phyloP scores from a whole-genome alignment of 2,888 invertebrate genomes.

The Odontocerum albicorne region DNA sequence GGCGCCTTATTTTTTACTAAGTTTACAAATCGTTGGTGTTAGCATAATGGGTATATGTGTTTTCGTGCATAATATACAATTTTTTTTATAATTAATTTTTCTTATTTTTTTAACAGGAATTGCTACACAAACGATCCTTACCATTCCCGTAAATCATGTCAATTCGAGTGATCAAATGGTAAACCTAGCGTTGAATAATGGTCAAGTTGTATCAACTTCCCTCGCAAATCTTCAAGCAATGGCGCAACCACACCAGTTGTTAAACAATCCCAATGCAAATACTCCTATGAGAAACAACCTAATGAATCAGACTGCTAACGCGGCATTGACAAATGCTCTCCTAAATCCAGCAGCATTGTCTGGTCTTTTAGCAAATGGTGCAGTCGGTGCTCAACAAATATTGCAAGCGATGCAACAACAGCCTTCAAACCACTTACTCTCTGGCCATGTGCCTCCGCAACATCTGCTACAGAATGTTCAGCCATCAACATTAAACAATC shows the following conservation, averaged over 20 bases:
- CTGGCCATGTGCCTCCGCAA: constrained; percentile 44
- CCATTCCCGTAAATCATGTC: constrained; percentile 91
- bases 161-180: constrained; percentile 76
- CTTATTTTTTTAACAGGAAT: constrained; percentile 65
- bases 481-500: constrained; percentile 26
- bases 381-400: constrained; percentile 71
- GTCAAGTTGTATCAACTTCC: constrained; percentile 83
- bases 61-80: too few species aligned
- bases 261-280: constrained; percentile 58
- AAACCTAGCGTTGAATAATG: constrained; percentile 80
- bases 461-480: constrained; percentile 56
- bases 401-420: constrained; percentile 75
- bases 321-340: constrained; percentile 67
- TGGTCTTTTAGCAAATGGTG: constrained; percentile 72
- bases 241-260: constrained; percentile 70
- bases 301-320: constrained; percentile 49
- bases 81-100: too few species aligned
- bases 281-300: constrained; percentile 50
- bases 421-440: constrained; percentile 30
- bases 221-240: constrained; percentile 77
- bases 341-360: constrained; percentile 68
- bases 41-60: too few species aligned
- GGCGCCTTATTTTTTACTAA: too few species aligned
- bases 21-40: too few species aligned
- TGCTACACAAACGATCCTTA: constrained; percentile 93